phyloP scores from a whole-genome alignment of 2,113 vertebrate genomes.

The Nannobrachium achirus region DNA sequence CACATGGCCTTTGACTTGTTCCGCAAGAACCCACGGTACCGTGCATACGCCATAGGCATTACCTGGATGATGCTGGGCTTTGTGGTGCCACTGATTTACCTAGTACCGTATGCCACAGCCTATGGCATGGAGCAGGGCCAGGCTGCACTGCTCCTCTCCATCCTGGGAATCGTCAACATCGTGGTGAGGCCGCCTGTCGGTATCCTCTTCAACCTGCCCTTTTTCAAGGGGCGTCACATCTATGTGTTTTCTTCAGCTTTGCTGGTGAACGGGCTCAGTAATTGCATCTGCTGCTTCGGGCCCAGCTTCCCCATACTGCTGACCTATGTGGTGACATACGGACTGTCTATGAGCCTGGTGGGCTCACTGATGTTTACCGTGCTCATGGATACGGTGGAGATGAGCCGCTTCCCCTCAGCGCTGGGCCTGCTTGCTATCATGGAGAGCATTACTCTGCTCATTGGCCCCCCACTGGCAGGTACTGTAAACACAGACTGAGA shows the following conservation, averaged over 20 bases:
- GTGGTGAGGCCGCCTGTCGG: slow-evolving; percentile 84
- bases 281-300: slow-evolving; percentile 84
- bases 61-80: slow-evolving; percentile 90
- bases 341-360: slow-evolving; percentile 87
- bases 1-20: slow-evolving; percentile 93
- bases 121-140: slow-evolving; percentile 76
- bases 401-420: slow-evolving; percentile 89
- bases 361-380: slow-evolving; percentile 91
- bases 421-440: slow-evolving; percentile 90
- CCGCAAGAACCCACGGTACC: slow-evolving; percentile 82
- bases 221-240: slow-evolving; percentile 81
- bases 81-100: slow-evolving; percentile 85
- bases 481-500: slow-evolving; percentile 5
- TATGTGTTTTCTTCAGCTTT: slow-evolving; percentile 83
- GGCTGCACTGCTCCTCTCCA: slow-evolving; percentile 87
- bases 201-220: slow-evolving; percentile 77
- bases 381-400: slow-evolving; percentile 92
- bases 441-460: slow-evolving; percentile 86
- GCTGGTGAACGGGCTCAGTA: slow-evolving; percentile 88
- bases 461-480: slow-evolving; percentile 91
- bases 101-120: slow-evolving; percentile 88
- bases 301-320: slow-evolving; percentile 80
- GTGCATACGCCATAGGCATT: slow-evolving; percentile 82
- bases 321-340: slow-evolving; percentile 81
- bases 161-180: slow-evolving; percentile 90